These are phyloP conservation scores for Otis tarda DNA, from an alignment of 2,113 vertebrate genomes.

Conservation along the genomic window DNA sequence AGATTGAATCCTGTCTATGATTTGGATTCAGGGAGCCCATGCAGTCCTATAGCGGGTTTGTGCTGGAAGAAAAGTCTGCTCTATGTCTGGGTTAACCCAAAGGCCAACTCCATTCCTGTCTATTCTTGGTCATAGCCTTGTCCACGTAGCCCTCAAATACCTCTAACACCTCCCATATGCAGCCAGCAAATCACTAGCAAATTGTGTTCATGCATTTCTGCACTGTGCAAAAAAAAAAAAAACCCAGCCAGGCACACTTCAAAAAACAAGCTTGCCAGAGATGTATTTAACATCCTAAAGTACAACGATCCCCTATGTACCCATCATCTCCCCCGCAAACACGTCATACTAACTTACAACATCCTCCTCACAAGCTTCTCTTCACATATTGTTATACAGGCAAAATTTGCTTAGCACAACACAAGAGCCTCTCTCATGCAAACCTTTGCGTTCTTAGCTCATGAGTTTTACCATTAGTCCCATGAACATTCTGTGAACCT, in stretches of 20 bases:
- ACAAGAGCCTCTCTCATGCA: background rate
- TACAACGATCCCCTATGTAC: background rate
- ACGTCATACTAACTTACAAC: background rate
- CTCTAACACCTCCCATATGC: background rate
- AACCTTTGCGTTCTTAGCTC: background rate
- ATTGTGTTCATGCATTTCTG: background rate
- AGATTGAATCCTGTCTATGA: background rate
- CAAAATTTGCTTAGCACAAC: background rate
- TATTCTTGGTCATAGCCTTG: background rate
- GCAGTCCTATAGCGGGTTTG: background rate
- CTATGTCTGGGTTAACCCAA: background rate
- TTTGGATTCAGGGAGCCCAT: background rate
- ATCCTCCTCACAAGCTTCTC: background rate
- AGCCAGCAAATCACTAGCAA: background rate
- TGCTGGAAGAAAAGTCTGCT: background rate
- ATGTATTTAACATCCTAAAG: background rate
- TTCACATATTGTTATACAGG: background rate
- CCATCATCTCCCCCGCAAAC: background rate
- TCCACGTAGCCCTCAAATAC: background rate
- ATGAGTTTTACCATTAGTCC: background rate
- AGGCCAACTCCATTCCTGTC: background rate
- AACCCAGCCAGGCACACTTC: background rate
- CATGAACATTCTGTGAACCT: constrained; percentile 54
- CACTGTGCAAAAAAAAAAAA: background rate
- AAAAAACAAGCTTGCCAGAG: background rate